Conservation (phyloP, 2,797 vertebrate species). For the Anguilla marmorata region DNA sequence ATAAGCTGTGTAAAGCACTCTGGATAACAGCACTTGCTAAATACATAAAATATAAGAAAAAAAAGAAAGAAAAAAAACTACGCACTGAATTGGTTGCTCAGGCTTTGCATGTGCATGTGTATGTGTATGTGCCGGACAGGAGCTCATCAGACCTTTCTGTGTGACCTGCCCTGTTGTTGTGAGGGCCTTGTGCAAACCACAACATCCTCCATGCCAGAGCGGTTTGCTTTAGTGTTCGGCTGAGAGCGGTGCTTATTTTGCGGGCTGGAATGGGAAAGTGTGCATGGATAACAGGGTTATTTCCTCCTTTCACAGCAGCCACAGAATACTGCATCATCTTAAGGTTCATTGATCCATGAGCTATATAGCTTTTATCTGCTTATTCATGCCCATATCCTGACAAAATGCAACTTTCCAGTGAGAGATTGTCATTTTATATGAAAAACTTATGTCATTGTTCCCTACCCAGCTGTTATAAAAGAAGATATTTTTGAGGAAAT, state of each 20-base stretch:
- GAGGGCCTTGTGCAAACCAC: constrained; percentile 22
- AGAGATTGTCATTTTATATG: neutral
- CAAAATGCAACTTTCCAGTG: neutral
- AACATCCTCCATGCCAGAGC: constrained; percentile 22
- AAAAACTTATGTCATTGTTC: neutral
- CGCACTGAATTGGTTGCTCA: neutral
- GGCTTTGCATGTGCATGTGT: neutral
- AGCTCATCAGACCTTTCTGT: constrained; percentile 22
- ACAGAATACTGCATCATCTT: neutral
- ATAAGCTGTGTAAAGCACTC: neutral
- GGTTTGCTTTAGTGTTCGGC: constrained; percentile 30
- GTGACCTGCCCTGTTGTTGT: constrained; percentile 19
- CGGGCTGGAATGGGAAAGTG: constrained; percentile 11
- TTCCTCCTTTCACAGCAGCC: constrained; percentile 13
- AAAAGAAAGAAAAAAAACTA: neutral
- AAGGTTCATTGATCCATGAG: neutral
- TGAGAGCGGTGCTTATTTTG: constrained; percentile 36
- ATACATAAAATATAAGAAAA: neutral
- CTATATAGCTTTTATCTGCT: neutral
- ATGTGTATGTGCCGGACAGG: constrained; percentile 7
- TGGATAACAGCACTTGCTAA: neutral
- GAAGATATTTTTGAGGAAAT: neutral
- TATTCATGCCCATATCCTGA: neutral
- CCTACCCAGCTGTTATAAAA: neutral
- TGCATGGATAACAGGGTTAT: neutral